Percentiles rank a stretch among this genome's conserved stretches.
These are phyloP conservation scores for Lutjanus campechanus DNA, from an alignment of 2,797 vertebrate species.

Conservation along the genomic window DNA sequence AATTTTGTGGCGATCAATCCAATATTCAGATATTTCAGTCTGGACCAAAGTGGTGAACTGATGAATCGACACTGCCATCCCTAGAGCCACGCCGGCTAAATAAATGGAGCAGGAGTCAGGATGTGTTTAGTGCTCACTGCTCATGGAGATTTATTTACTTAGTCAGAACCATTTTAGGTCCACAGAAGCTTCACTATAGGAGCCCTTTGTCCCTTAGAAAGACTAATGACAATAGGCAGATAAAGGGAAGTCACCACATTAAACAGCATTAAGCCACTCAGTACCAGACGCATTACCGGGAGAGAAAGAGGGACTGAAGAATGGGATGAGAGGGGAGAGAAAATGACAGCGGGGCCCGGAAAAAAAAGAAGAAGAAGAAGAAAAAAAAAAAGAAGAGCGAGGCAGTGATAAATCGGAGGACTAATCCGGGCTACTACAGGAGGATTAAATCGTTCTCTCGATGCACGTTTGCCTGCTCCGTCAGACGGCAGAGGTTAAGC, in stretches of 20 bases:
- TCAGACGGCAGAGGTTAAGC: conserved; percentile 79
- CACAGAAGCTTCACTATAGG: conserved; percentile 36
- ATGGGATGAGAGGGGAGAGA: conserved; percentile 60
- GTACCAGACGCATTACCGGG: conserved; percentile 66
- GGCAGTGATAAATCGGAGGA: conserved; percentile 75
- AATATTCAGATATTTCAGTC: not conserved
- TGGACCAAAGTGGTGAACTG: too few species aligned
- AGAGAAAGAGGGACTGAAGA: conserved; percentile 67
- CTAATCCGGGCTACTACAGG: conserved; percentile 83
- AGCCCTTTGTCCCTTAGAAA: conserved; percentile 67
- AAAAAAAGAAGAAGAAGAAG: conserved; percentile 65
- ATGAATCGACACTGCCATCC: not conserved
- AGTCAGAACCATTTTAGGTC: conserved; percentile 39
- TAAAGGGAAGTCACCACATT: conserved; percentile 78
- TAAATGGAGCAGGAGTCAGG: not conserved
- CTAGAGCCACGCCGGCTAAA: not conserved
- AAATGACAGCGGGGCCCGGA: conserved; percentile 54
- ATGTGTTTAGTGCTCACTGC: not conserved
- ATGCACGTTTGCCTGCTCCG: conserved; percentile 55
- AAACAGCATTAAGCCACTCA: conserved; percentile 80
- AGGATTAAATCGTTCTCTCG: conserved; percentile 80
- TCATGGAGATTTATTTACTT: conserved; percentile 11
- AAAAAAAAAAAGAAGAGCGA: conserved; percentile 57
- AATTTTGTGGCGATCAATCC: not conserved
- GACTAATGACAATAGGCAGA: conserved; percentile 77